Evolutionary conservation across 2,113 vertebrate genomes (phyloP).

Genomic region (Uria lomvia): DNA sequence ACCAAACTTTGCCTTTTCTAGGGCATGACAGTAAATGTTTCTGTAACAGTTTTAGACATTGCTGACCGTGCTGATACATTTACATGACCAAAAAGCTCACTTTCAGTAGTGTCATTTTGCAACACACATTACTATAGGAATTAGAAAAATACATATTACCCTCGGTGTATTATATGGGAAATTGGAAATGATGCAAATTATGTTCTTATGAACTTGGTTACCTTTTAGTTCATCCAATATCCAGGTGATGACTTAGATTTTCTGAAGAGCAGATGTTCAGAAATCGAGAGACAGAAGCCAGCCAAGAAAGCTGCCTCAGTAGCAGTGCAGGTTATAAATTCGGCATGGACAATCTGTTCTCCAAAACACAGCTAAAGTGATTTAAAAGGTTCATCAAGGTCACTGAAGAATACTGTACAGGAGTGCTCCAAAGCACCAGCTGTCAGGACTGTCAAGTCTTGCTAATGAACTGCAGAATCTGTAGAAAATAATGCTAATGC

Average conservation of each 20-base stretch:
- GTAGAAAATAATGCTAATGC: conserved; percentile 15
- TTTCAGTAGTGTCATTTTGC: not conserved
- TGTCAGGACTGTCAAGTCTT: conserved; percentile 32
- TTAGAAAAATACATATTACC: not conserved
- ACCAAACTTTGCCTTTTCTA: not conserved
- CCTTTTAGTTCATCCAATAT: not conserved
- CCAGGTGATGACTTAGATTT: conserved; percentile 9
- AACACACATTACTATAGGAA: fast-evolving
- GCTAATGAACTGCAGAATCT: conserved; percentile 31
- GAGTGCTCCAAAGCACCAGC: conserved; percentile 34
- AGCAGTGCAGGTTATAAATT: conserved; percentile 46
- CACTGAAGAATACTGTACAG: conserved; percentile 10
- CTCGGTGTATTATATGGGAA: not conserved
- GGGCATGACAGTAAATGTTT: not conserved
- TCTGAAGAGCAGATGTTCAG: conserved; percentile 40
- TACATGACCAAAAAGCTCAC: not conserved
- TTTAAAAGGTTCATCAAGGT: conserved; percentile 55
- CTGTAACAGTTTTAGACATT: not conserved
- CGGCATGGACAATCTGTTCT: conserved; percentile 48
- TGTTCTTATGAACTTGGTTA: not conserved
- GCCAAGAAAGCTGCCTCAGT: conserved; percentile 27
- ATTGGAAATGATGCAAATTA: not conserved
- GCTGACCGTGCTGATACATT: not conserved
- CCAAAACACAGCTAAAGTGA: conserved; percentile 47
- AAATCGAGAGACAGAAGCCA: not conserved